A percentile compares a stretch with the other conserved stretches of the same genome.
Conservation (phyloP, 37 sponge, comb jelly and placozoan species). For the Ianthella basta region DNA sequence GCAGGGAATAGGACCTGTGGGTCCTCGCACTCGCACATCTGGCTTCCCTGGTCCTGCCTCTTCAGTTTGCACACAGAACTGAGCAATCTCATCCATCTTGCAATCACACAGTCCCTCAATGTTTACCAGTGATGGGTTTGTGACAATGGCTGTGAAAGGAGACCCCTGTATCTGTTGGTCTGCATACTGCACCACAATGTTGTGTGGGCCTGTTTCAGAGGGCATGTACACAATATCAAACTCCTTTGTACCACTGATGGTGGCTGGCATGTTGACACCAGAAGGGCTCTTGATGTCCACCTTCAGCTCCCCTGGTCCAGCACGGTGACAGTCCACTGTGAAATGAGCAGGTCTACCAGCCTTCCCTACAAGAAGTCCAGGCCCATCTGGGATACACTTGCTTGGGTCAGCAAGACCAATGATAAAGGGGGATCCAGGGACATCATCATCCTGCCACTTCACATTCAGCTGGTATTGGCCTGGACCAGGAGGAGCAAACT, state of each 20-base stretch:
- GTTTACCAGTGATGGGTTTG: constrained; percentile 38
- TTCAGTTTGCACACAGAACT: constrained; percentile 70
- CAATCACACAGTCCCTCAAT: constrained; percentile 48
- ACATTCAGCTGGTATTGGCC: constrained; percentile 17
- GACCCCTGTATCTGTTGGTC: constrained; percentile 72
- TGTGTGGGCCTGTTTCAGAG: constrained; percentile 25
- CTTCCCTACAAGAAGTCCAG: constrained; percentile 44
- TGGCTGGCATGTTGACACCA: constrained; percentile 33
- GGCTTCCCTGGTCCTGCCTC: constrained; percentile 73
- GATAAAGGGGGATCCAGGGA: constrained; percentile 13
- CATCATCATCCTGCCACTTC: not conserved
- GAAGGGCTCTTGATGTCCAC: constrained; percentile 59
- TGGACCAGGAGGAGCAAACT: constrained; percentile 1
- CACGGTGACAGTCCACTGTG: constrained; percentile 68
- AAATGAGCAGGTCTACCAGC: constrained; percentile 57
- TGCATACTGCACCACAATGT: constrained; percentile 49
- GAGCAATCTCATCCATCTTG: constrained; percentile 53
- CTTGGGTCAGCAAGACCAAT: constrained; percentile 10
- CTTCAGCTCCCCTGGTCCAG: constrained; percentile 65
- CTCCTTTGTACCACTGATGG: not conserved
- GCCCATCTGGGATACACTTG: constrained; percentile 49
- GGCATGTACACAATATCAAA: constrained; percentile 29
- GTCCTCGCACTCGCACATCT: constrained; percentile 54
- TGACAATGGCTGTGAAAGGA: constrained; percentile 51
- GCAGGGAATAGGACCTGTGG: constrained; percentile 34